Percentiles rank a stretch among this genome's conserved stretches.
Conservation (phyloP, 2,888 invertebrate genomes). For the Nephrotoma flavescens region DNA sequence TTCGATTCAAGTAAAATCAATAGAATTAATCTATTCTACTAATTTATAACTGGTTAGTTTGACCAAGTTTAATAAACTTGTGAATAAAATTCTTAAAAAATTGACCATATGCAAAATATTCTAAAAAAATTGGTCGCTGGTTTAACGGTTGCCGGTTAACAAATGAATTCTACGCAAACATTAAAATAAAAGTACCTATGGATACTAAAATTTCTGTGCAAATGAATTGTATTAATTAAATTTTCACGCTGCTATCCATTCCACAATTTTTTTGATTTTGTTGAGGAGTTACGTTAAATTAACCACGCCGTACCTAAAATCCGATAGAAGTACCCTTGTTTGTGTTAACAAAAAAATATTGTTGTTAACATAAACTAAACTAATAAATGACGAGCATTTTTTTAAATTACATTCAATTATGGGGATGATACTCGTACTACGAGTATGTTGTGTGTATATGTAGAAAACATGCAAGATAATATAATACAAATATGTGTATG, state of each 20-base stretch:
- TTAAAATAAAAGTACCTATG: too few species aligned
- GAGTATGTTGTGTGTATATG: neutral
- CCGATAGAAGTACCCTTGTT: neutral
- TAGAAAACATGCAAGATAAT: neutral
- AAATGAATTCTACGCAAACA: too few species aligned
- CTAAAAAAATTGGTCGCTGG: too few species aligned
- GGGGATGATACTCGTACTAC: neutral
- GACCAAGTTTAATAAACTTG: too few species aligned
- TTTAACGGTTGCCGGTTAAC: too few species aligned
- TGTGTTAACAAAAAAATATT: neutral
- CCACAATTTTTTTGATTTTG: neutral
- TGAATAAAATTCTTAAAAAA: too few species aligned
- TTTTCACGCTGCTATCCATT: too few species aligned
- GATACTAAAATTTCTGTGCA: neutral
- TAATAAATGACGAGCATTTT: neutral
- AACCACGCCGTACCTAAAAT: neutral
- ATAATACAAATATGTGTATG: neutral
- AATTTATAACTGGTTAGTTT: too few species aligned
- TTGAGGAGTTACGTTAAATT: neutral
- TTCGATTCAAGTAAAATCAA: too few species aligned
- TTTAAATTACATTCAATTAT: neutral
- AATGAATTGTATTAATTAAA: neutral
- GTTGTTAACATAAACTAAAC: neutral
- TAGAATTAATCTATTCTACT: too few species aligned
- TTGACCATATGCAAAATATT: too few species aligned